phyloP scores from a whole-genome alignment of 1,140 invertebrate genomes.

The Pemphigus obesinymphae region DNA sequence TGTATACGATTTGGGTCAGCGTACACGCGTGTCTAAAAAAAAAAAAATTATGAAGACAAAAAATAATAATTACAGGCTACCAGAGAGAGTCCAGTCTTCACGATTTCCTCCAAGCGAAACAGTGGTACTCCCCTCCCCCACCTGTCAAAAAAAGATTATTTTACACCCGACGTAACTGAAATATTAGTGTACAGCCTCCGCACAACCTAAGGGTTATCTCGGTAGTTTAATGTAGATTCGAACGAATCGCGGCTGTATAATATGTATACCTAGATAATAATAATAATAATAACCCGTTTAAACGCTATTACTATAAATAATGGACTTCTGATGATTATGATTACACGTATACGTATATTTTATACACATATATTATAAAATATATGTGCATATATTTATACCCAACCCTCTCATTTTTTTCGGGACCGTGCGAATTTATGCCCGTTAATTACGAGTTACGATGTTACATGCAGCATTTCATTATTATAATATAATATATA shows the following conservation, averaged over 20 bases:
- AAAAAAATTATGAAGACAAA: background rate
- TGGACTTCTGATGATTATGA: conserved; percentile 21
- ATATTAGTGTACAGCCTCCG: conserved; percentile 18
- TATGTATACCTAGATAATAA: background rate
- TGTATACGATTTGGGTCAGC: conserved; percentile 18
- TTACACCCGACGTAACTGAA: background rate
- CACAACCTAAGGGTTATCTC: conserved; percentile 1
- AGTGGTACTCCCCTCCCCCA: background rate
- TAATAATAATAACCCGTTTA: conserved; percentile 34
- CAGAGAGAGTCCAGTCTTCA: background rate
- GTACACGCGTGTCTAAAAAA: background rate
- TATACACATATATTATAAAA: too few relatives aligned
- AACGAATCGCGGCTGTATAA: background rate
- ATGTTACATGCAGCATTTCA: background rate
- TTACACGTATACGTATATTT: background rate
- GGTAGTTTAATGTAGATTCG: conserved; percentile 6
- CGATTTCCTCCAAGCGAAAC: conserved; percentile 26
- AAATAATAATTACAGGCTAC: conserved; percentile 34
- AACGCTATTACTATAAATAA: conserved; percentile 27
- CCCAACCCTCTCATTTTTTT: background rate
- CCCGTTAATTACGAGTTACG: conserved; percentile 13
- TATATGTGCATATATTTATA: too few relatives aligned
- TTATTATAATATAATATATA: conserved; percentile 5
- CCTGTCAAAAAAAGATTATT: background rate
- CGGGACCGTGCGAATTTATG: conserved; percentile 24